Evolutionary conservation across 1,140 invertebrate genomes (phyloP).

Genomic region (Drosophila murphyi): DNA sequence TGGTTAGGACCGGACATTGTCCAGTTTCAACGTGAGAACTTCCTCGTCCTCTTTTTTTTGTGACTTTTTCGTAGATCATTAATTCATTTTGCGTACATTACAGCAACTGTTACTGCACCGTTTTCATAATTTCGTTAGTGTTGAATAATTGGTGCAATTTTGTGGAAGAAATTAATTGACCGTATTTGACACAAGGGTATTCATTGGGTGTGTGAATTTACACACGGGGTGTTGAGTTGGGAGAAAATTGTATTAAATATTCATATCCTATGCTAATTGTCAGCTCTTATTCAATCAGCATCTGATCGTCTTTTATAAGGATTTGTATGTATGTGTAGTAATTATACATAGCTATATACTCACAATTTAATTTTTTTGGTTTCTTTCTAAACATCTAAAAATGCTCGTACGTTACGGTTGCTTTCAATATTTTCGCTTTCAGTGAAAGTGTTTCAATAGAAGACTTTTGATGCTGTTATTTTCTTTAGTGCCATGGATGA

Average conservation of each 20-base stretch:
- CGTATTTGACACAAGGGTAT: constrained; percentile 35
- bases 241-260: constrained; percentile 7
- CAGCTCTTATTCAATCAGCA: constrained; percentile 7
- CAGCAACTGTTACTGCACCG: constrained; percentile 17
- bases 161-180: constrained; percentile 75
- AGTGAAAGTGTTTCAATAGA: constrained; percentile 67
- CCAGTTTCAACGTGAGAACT: constrained; percentile 71
- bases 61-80: constrained; percentile 62
- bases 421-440: constrained; percentile 65
- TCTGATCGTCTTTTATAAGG: background rate
- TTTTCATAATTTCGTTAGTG: constrained; percentile 36
- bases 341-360: constrained; percentile 6
- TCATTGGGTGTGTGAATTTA: constrained; percentile 42
- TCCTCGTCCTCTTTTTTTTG: constrained; percentile 26
- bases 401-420: constrained; percentile 64
- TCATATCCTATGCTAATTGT: constrained; percentile 16
- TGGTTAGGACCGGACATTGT: constrained; percentile 62
- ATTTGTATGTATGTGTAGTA: background rate
- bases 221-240: constrained; percentile 16
- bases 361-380: no score
- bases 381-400: constrained; percentile 46
- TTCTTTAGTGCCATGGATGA: constrained; percentile 44
- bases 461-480: constrained; percentile 34
- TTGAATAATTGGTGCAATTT: constrained; percentile 69
- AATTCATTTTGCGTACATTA: constrained; percentile 51